phyloP scores from a whole-genome alignment of 2,113 vertebrate species.

The Dolichallabes microphthalmus region DNA sequence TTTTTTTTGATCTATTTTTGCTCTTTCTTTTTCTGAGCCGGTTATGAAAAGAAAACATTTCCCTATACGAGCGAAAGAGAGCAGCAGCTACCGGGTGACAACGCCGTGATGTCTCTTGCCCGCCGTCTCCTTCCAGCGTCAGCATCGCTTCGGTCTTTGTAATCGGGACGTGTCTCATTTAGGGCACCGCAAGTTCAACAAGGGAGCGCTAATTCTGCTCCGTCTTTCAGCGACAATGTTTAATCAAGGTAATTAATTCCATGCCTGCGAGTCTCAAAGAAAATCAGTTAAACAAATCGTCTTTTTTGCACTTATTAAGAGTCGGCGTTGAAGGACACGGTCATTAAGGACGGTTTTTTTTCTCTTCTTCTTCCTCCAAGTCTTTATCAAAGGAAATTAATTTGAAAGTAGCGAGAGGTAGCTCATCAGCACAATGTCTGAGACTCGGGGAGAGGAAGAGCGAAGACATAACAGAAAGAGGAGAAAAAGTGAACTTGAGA shows the following conservation, averaged over 20 bases:
- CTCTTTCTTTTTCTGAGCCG: not conserved
- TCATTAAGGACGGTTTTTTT: conserved; percentile 52
- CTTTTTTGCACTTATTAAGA: conserved; percentile 66
- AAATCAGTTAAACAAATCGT: conserved; percentile 72
- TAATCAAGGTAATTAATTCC: conserved; percentile 76
- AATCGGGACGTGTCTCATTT: conserved; percentile 53
- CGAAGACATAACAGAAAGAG: conserved; percentile 15
- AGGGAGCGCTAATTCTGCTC: conserved; percentile 54
- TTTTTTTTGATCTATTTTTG: no score
- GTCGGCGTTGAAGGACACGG: conserved; percentile 67
- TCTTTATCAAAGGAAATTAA: conserved; percentile 56
- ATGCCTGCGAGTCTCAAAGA: conserved; percentile 63
- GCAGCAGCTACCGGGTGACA: not conserved
- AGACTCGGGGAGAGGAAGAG: not conserved
- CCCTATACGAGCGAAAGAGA: not conserved
- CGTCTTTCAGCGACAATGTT: conserved; percentile 65
- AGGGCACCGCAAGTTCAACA: conserved; percentile 50
- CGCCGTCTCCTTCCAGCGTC: conserved; percentile 42
- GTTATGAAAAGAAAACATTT: conserved; percentile 1
- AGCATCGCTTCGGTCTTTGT: conserved; percentile 45
- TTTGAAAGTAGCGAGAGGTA: conserved; percentile 44
- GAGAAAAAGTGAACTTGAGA: conserved; percentile 7
- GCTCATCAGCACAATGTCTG: conserved; percentile 37
- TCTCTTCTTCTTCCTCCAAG: conserved; percentile 29
- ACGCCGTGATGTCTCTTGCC: conserved; percentile 33